phyloP scores from a whole-genome alignment of 2,797 vertebrate genomes.

The Myotis pilosus region DNA sequence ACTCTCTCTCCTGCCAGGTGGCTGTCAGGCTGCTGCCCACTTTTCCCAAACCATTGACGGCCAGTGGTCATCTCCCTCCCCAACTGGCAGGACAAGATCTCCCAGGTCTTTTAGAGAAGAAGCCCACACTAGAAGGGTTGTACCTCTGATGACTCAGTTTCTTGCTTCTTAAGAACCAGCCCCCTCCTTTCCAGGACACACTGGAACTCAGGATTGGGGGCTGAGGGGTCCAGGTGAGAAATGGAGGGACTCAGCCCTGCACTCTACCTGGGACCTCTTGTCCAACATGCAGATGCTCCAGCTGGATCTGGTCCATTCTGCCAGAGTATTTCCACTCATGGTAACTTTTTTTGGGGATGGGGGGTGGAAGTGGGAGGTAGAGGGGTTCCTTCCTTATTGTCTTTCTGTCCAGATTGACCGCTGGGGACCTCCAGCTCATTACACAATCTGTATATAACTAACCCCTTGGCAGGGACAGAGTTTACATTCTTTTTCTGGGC shows the following conservation, averaged over 20 bases:
- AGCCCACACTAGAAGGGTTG: not conserved
- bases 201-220: not conserved
- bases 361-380: rapidly evolving
- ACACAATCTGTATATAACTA: not conserved
- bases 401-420: not conserved
- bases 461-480: not conserved
- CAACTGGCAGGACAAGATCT: not conserved
- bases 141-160: not conserved
- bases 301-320: not conserved
- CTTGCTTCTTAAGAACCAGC: not conserved
- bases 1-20: not conserved
- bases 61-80: not conserved
- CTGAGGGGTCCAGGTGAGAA: not conserved
- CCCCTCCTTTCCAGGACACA: not conserved
- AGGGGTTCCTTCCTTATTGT: not conserved
- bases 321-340: not conserved
- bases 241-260: not conserved
- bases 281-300: not conserved
- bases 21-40: not conserved
- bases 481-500: not conserved
- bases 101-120: not conserved
- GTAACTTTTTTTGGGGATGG: not conserved
- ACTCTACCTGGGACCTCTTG: not conserved
- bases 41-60: not conserved
- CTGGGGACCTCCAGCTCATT: not conserved